Percentiles rank a stretch among this genome's conserved stretches.
Conservation (phyloP, 2,113 vertebrate species). For the Nycticorax nycticorax region DNA sequence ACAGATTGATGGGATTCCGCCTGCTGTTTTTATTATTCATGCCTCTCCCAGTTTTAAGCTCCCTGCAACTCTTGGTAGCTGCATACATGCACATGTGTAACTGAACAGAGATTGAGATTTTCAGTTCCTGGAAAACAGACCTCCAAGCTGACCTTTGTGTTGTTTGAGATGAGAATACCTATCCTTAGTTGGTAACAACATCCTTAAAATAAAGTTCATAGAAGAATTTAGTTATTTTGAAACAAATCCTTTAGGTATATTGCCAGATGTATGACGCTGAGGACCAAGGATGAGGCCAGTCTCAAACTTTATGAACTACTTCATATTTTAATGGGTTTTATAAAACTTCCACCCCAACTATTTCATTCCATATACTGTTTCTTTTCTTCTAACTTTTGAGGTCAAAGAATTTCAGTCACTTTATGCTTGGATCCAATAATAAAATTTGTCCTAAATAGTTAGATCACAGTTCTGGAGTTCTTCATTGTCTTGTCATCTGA, state of each 20-base stretch:
- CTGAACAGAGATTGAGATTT: background rate
- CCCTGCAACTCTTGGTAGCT: background rate
- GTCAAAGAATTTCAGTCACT: background rate
- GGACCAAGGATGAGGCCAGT: background rate
- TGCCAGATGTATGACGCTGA: background rate
- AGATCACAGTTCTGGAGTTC: background rate
- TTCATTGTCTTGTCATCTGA: background rate
- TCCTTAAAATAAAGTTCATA: background rate
- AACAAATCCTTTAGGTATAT: background rate
- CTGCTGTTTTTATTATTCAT: background rate
- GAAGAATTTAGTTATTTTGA: background rate
- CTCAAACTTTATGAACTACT: background rate
- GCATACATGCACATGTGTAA: background rate
- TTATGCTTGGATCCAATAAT: background rate
- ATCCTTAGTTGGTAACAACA: background rate
- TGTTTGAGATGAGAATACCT: background rate
- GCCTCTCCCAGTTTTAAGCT: background rate
- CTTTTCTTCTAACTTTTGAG: background rate
- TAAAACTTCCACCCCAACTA: background rate
- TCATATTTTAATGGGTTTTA: background rate
- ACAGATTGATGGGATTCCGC: background rate
- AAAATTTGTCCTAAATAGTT: background rate
- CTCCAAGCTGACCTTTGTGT: background rate
- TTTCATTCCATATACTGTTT: background rate
- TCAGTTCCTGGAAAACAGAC: background rate